Evolutionary conservation across 2,888 invertebrate species (phyloP).

Genomic region (Mellilla xanthometata): DNA sequence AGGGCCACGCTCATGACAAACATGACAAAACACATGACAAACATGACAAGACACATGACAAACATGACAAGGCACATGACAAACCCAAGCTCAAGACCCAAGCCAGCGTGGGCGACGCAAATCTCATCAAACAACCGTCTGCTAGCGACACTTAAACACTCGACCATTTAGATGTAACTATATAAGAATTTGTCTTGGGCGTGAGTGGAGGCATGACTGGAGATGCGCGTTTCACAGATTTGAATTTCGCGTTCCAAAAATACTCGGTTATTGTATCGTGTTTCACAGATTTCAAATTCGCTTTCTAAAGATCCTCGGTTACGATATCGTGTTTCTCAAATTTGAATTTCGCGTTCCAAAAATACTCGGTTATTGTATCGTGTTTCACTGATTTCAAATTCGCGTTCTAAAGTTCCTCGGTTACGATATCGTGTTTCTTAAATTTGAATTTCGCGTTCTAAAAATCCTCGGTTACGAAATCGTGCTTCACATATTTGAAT

Average conservation of each 20-base stretch:
- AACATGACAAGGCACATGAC: conserved; percentile 21
- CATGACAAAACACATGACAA: conserved; percentile 30
- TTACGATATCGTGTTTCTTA: conserved; percentile 7
- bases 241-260: background rate
- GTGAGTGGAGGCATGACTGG: conserved; percentile 8
- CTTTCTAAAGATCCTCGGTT: too few species aligned
- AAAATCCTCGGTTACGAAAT: background rate
- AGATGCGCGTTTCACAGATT: conserved; percentile 7
- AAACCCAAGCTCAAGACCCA: conserved; percentile 63
- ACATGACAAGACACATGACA: conserved; percentile 13
- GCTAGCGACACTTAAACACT: conserved; percentile 74
- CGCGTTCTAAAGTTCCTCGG: too few species aligned
- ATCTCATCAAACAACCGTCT: conserved; percentile 80
- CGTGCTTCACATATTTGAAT: too few species aligned
- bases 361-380: background rate
- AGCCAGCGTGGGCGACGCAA: conserved; percentile 79
- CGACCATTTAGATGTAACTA: conserved; percentile 24
- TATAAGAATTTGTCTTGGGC: conserved; percentile 15
- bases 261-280: background rate
- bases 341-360: conserved; percentile 1
- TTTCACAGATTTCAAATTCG: too few species aligned
- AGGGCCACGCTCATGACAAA: conserved; percentile 23
- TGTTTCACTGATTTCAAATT: too few species aligned
- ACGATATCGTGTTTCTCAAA: conserved; percentile 8
- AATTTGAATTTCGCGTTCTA: conserved; percentile 4